Evolutionary conservation across 1,140 invertebrate genomes (phyloP).

Genomic region (Leucophenga varia): DNA sequence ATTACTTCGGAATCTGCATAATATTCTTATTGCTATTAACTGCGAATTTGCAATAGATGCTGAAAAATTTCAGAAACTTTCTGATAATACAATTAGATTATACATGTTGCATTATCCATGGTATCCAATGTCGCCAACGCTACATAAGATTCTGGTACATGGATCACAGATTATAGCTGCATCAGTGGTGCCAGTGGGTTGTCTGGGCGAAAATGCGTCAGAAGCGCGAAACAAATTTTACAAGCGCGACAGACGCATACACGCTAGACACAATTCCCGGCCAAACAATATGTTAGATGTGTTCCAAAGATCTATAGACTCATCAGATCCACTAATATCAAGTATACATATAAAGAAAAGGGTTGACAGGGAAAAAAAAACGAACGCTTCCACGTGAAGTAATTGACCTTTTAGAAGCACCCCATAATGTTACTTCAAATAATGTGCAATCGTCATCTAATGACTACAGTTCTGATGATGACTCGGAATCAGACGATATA

Average conservation of each 20-base stretch:
- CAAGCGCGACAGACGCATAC: neutral
- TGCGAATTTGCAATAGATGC: constrained; percentile 15
- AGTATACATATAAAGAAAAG: constrained; percentile 7
- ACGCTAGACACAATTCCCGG: constrained; percentile 5
- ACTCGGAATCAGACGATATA: constrained; percentile 10
- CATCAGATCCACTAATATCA: constrained; percentile 4
- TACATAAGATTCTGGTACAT: constrained; percentile 16
- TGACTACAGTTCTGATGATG: constrained; percentile 5
- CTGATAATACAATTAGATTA: neutral
- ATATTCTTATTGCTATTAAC: constrained; percentile 10
- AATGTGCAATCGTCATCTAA: neutral
- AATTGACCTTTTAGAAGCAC: constrained; percentile 6
- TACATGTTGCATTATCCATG: constrained; percentile 12
- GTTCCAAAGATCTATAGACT: neutral
- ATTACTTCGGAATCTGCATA: constrained; percentile 11
- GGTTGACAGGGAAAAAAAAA: neutral
- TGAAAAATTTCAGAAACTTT: constrained; percentile 8
- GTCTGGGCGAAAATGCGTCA: constrained; percentile 8
- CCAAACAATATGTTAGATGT: neutral
- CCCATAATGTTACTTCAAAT: neutral
- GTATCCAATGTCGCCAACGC: constrained; percentile 14
- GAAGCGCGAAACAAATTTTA: neutral
- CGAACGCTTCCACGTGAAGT: too few species aligned
- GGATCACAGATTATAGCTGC: constrained; percentile 11
- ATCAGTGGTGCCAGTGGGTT: constrained; percentile 8